Conservation (phyloP, 2,888 invertebrate genomes). For the Noctua janthina region DNA sequence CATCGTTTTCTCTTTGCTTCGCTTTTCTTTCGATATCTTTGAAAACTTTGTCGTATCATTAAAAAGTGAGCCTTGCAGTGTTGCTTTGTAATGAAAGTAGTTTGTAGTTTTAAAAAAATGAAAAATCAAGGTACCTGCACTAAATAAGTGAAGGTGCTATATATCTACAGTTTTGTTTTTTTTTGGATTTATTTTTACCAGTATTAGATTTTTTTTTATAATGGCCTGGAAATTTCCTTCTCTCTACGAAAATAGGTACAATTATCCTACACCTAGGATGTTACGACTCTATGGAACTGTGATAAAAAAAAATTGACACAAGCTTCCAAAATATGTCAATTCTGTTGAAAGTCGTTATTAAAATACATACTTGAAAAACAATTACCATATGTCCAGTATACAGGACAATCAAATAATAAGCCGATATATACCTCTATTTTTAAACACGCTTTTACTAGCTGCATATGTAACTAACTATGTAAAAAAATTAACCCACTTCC, state of each 20-base stretch:
- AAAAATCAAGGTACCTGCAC: neutral
- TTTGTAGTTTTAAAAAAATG: neutral
- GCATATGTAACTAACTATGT: no score
- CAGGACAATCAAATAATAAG: neutral
- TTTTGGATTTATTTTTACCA: neutral
- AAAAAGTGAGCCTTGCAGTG: slow-evolving; percentile 22
- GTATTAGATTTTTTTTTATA: neutral
- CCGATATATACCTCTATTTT: neutral
- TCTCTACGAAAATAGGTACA: neutral
- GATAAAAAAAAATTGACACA: no score
- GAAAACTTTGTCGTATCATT: slow-evolving; percentile 30
- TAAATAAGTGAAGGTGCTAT: neutral
- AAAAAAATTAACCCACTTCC: no score
- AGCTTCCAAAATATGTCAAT: neutral
- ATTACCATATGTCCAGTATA: neutral
- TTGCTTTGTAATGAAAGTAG: neutral
- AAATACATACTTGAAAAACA: neutral
- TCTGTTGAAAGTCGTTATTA: neutral
- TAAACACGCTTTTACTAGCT: neutral
- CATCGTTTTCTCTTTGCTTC: slow-evolving; percentile 10
- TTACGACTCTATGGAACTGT: neutral
- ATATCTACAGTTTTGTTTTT: neutral
- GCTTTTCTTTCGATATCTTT: slow-evolving; percentile 27
- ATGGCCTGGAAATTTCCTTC: neutral
- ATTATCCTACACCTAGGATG: neutral